Conservation (phyloP, 1,140 invertebrate species). For the Aricia agestis region DNA sequence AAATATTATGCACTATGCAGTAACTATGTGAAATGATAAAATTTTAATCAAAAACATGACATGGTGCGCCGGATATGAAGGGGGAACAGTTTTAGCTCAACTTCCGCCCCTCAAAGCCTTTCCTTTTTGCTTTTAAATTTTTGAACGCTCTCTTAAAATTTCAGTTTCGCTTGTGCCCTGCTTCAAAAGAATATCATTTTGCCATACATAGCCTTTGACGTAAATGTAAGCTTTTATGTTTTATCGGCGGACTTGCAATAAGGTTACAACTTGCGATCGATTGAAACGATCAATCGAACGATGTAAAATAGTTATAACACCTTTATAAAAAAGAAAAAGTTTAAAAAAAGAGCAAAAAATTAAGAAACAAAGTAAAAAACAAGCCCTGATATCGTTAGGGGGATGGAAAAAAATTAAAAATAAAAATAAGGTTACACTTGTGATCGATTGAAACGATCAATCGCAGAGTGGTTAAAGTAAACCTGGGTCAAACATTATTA, state of each 20-base stretch:
- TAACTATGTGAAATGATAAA: background rate
- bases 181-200: slow-evolving; percentile 3
- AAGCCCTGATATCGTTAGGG: no score
- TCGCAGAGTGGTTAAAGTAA: no score
- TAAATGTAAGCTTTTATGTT: background rate
- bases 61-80: background rate
- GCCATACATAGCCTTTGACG: background rate
- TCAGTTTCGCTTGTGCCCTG: background rate
- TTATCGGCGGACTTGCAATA: background rate
- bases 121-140: slow-evolving; percentile 1
- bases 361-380: no score
- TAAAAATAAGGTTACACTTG: no score
- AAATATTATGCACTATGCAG: slow-evolving; percentile 11
- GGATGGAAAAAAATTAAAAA: no score
- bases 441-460: no score
- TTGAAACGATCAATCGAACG: no score
- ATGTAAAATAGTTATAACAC: no score
- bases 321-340: no score
- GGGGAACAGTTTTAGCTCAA: background rate
- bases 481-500: no score
- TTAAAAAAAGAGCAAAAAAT: no score
- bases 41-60: background rate
- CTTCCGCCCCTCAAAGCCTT: background rate
- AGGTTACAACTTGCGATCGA: no score
- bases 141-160: slow-evolving; percentile 3